Evolutionary conservation across 2,797 vertebrate genomes (phyloP), one percentile per base, ranked within the genome.

Genomic region (Siniperca undulata): DNA sequence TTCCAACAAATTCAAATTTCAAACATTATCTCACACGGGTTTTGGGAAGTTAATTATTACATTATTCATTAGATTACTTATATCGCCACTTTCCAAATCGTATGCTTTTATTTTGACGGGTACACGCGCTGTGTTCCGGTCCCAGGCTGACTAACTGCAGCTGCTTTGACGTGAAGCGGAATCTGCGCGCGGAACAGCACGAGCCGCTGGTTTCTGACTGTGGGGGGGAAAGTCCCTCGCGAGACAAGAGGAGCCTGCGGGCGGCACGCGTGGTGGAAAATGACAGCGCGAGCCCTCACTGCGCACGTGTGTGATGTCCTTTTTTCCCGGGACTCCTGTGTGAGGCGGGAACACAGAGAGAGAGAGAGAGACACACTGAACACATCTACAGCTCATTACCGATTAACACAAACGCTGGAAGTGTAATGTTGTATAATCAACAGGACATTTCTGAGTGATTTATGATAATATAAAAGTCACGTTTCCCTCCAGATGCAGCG

Each of bases 91-190:
- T n/a, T 48, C 2, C 11, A 27, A 14, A 9, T 7, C 20, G 14
- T 0, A 3, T 0, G 58, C 66, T 75, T 78, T 85, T 87, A 70
- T 56, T 87, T 48, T 84, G 80, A 52, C 16, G 24, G 46, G 12
- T 0, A 7, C 0, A 5, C 0, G 16, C 17, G 2, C 24, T 27
- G 7, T 14, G 0, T 87, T 84, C 27, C 73, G 71, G 79, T 59
- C 9, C 16, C 14, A 1, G 11, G 3, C 44, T 10, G 2, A 4
- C 42, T 22, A 9, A 17, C 27, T 16, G 56, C n/a, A 0, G 61
- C 1, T 2, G 1, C 0, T 0, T 69, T 72, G 40, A 79, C 68
- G 2, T 61, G 1, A 27, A 36, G 46, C 42, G 46, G 65, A 81
- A 52, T 66, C 52, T 30, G 48, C 81, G 66, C 65, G 77, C 76